These are phyloP conservation scores for Drosophila carrolli DNA, from an alignment of 1,140 invertebrate genomes.

Conservation along the genomic window DNA sequence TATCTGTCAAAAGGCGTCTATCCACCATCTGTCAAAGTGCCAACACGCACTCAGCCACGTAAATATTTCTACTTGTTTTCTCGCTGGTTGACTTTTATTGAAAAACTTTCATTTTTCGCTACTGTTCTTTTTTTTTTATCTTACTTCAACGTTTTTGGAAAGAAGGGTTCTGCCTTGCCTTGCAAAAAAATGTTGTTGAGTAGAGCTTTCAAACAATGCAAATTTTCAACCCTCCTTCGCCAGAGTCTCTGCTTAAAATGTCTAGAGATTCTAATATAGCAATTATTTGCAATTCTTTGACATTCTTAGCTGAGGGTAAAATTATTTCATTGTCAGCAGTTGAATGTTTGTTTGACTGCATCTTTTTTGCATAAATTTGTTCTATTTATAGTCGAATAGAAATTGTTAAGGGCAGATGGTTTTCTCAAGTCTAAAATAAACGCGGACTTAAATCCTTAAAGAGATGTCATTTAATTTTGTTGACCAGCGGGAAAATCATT, in stretches of 20 bases:
- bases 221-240: constrained; percentile 25
- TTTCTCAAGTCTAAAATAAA: constrained; percentile 3
- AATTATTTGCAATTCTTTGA: constrained; percentile 64
- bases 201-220: constrained; percentile 24
- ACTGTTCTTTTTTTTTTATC: constrained; percentile 9
- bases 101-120: constrained; percentile 56
- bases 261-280: constrained; percentile 33
- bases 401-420: neutral
- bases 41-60: constrained; percentile 41
- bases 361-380: constrained; percentile 19
- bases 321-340: constrained; percentile 16
- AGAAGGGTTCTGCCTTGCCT: constrained; percentile 8
- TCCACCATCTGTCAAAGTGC: constrained; percentile 15
- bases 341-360: neutral
- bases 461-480: neutral
- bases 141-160: constrained; percentile 10
- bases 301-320: constrained; percentile 27
- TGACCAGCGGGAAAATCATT: neutral
- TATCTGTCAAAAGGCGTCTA: constrained; percentile 35
- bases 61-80: constrained; percentile 57
- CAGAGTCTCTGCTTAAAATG: constrained; percentile 6
- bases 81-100: constrained; percentile 70
- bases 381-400: constrained; percentile 31
- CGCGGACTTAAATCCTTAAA: neutral
- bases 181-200: neutral